phyloP scores from a whole-genome alignment of 2,888 invertebrate species.

The Camponotus fellah region DNA sequence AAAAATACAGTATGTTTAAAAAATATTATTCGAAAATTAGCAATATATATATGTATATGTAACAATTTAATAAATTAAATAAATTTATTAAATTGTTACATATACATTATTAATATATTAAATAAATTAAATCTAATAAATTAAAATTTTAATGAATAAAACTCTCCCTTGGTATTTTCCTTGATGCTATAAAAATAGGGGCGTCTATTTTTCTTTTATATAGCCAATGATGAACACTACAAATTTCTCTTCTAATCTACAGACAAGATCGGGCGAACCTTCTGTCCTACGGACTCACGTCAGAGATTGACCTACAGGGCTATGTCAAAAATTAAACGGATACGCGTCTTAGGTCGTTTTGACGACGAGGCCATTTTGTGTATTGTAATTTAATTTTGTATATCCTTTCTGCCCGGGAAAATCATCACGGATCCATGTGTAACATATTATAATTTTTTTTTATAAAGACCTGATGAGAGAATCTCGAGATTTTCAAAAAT shows the following conservation, averaged over 20 bases:
- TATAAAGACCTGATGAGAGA: slow-evolving; percentile 57
- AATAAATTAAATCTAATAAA: neutral
- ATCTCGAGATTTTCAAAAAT: neutral
- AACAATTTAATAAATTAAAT: neutral
- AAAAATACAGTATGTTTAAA: neutral
- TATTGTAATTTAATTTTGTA: slow-evolving; percentile 83
- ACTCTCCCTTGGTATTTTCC: neutral
- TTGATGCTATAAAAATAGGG: slow-evolving; percentile 17
- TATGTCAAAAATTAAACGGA: slow-evolving; percentile 63
- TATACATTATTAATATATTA: too few species aligned
- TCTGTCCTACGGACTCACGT: slow-evolving; percentile 62
- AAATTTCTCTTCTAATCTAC: slow-evolving; percentile 44
- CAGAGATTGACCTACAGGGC: slow-evolving; percentile 60
- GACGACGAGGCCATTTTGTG: slow-evolving; percentile 64
- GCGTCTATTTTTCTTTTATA: slow-evolving; percentile 6
- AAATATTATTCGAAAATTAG: neutral
- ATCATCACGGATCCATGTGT: slow-evolving; percentile 59
- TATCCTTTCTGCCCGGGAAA: slow-evolving; percentile 61
- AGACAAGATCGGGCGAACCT: slow-evolving; percentile 42
- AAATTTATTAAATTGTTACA: too few species aligned
- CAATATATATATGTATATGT: neutral
- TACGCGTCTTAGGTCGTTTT: slow-evolving; percentile 53
- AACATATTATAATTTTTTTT: slow-evolving; percentile 68
- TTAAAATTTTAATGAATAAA: neutral
- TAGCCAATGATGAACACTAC: neutral